Conservation (phyloP, 2,113 vertebrate genomes). For the Lagopus leucura region DNA sequence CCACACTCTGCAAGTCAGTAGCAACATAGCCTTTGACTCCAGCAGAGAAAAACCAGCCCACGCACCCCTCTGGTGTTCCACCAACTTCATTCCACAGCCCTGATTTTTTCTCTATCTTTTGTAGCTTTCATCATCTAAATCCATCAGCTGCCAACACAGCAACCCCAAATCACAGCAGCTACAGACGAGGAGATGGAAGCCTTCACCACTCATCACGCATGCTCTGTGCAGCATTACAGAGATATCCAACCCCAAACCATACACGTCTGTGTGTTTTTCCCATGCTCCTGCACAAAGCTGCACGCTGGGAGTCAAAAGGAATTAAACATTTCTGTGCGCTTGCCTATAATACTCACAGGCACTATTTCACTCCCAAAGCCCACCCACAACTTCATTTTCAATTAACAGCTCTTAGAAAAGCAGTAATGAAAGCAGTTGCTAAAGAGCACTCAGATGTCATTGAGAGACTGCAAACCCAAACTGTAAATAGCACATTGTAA, state of each 20-base stretch:
- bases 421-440: constrained; percentile 82
- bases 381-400: constrained; percentile 83
- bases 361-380: constrained; percentile 64
- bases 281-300: neutral
- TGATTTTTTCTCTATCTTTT: neutral
- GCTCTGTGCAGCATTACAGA: neutral
- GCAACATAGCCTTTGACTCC: neutral
- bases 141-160: too few species aligned
- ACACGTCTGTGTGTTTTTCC: accelerated
- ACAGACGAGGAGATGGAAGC: too few species aligned
- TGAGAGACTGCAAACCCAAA: constrained; percentile 80
- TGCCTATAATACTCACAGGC: neutral
- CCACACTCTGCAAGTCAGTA: accelerated
- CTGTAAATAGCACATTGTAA: constrained; percentile 85
- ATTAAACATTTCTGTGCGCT: neutral
- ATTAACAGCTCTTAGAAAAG: constrained; percentile 81
- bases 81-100: neutral
- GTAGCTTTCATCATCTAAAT: neutral
- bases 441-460: constrained; percentile 82
- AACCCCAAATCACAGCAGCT: too few species aligned
- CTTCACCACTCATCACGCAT: too few species aligned
- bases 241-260: neutral
- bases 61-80: neutral
- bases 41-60: neutral
- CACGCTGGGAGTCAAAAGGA: neutral